These are phyloP conservation scores for Scartelaos histophorus DNA, from an alignment of 2,113 vertebrate genomes.

Conservation along the genomic window DNA sequence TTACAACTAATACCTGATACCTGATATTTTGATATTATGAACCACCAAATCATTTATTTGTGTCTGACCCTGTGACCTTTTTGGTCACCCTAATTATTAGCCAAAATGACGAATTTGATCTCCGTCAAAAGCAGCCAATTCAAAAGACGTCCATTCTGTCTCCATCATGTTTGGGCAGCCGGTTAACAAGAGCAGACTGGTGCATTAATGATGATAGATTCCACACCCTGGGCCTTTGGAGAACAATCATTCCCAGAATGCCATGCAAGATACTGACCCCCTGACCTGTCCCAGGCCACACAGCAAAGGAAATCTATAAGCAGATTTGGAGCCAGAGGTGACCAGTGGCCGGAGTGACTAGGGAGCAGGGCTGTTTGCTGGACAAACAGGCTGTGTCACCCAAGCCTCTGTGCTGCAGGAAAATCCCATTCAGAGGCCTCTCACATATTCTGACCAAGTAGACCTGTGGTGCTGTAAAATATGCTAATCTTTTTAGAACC, in stretches of 20 bases:
- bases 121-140: constrained; percentile 85
- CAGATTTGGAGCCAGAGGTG: constrained; percentile 84
- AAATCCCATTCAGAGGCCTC: constrained; percentile 63
- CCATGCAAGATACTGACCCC: constrained; percentile 87
- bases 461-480: constrained; percentile 62
- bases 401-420: constrained; percentile 68
- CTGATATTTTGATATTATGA: too few relatives aligned
- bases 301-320: constrained; percentile 89
- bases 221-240: constrained; percentile 82
- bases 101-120: constrained; percentile 91
- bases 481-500: constrained; percentile 71
- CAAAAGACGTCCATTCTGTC: constrained; percentile 82
- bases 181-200: constrained; percentile 84
- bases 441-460: constrained; percentile 59
- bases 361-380: constrained; percentile 75
- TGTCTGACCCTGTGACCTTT: constrained; percentile 79
- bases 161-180: constrained; percentile 84
- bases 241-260: constrained; percentile 94
- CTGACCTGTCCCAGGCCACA: constrained; percentile 91
- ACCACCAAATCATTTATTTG: constrained; percentile 80
- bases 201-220: constrained; percentile 99
- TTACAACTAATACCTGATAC: constrained; percentile 9
- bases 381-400: constrained; percentile 76
- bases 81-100: constrained; percentile 89
- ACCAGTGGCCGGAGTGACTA: constrained; percentile 57